Base-by-base conservation (phyloP, 2,797 vertebrate species). In the Bradypus variegatus region DNA sequence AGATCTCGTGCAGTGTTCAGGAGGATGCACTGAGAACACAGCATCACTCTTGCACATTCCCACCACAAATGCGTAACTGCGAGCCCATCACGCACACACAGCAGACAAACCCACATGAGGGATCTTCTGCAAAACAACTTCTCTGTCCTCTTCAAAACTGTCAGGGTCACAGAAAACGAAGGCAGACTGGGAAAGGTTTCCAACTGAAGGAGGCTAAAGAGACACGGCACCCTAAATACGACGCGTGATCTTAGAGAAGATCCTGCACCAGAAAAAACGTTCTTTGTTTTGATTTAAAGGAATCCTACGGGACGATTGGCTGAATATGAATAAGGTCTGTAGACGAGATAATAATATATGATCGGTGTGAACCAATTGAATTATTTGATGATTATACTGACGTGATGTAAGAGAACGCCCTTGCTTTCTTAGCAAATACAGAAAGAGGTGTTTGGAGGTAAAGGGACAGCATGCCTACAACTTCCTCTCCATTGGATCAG, bases 221-320 rank as follows among this genome's bases (percentile, higher is more conserved):
- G 33, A 72, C 21, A 70, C 55, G 25, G 77, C 9, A 45, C 72
- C 72, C 1, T 7, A 64, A 76, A 58, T 12, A 75, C 27, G 77
- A 25, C 0, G 2, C 2, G 25, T 53, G 50, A 55, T 62, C 82
- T 78, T 41, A 25, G 72, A 38, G 58, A 38, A 82, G 85, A 25
- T 77, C 55, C 62, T 33, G 25, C 36, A 11, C 15, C 36, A 86
- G 62, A 18, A 45, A 50, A n/a, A 29, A 23, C 50, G 21, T 21
- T 16, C 36, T 73, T 41, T 36, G 45, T 38, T 75, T 89, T 77
- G 62, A 93, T 91, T 64, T 64, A 91, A 91, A 93, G 67, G 23
- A 60, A 18, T 33, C 14, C 31, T 18, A 45, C 38, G n/a, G 25
- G 48, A 38, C 31, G 15, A 36, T 1, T 62, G 67, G 33, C 69